These are phyloP conservation scores for Anagyrus pseudococci DNA, from an alignment of 2,888 invertebrate species.

Conservation along the genomic window DNA sequence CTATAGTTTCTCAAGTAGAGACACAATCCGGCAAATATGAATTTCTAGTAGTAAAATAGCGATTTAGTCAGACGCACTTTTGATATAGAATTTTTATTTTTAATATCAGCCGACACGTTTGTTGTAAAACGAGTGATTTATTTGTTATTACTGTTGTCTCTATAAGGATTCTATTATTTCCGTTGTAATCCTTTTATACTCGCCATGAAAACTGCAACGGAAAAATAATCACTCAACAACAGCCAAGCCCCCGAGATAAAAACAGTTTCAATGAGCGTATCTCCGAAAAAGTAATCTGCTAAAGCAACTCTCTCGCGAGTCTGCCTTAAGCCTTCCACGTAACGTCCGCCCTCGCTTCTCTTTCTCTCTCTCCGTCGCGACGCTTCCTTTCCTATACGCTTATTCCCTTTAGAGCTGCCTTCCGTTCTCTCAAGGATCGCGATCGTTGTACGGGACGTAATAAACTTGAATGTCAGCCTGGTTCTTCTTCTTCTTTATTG, in stretches of 20 bases:
- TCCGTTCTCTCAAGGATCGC: background rate
- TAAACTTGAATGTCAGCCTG: conserved; percentile 15
- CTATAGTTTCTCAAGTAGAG: too few species aligned
- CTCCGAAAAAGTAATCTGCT: background rate
- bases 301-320: background rate
- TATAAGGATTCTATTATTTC: too few species aligned
- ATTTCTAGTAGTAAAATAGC: too few species aligned
- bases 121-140: too few species aligned
- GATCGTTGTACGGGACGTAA: background rate
- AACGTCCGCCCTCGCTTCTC: background rate
- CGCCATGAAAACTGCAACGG: background rate
- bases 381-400: background rate
- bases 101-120: too few species aligned
- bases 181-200: too few species aligned
- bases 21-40: too few species aligned
- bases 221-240: background rate
- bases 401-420: background rate
- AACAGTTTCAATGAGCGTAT: too few species aligned
- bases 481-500: conserved; percentile 14
- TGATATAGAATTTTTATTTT: too few species aligned
- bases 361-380: background rate
- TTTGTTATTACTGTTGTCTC: too few species aligned
- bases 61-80: too few species aligned
- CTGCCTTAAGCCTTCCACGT: too few species aligned
- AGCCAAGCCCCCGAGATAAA: background rate